Conservation (phyloP, 2,888 invertebrate species). For the Clunio marinus region DNA sequence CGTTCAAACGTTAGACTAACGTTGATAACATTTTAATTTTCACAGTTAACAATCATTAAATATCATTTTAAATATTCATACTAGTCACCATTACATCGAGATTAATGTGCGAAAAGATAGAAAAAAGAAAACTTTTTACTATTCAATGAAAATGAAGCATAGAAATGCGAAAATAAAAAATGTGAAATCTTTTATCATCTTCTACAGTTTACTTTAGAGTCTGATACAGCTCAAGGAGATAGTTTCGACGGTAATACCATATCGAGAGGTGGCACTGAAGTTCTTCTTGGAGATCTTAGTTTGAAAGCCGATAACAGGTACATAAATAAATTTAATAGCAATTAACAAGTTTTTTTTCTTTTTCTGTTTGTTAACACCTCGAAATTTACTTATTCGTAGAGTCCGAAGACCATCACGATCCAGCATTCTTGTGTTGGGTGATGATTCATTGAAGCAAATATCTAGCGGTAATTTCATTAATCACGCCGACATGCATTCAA, state of each 20-base stretch:
- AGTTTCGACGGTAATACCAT: slow-evolving; percentile 31
- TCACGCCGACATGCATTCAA: slow-evolving; percentile 14
- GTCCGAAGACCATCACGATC: slow-evolving; percentile 73
- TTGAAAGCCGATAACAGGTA: slow-evolving; percentile 49
- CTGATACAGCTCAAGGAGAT: slow-evolving; percentile 21
- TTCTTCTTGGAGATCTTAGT: slow-evolving; percentile 51
- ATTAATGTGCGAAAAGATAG: too few relatives aligned
- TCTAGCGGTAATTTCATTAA: slow-evolving; percentile 47
- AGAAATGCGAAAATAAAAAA: not conserved
- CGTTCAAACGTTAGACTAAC: too few relatives aligned
- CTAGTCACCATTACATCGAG: too few relatives aligned
- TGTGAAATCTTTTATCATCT: not conserved
- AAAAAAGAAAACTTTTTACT: too few relatives aligned
- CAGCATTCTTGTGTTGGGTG: slow-evolving; percentile 77
- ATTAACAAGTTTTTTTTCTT: slow-evolving; percentile 18
- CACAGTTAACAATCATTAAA: too few relatives aligned
- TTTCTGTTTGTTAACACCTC: too few relatives aligned
- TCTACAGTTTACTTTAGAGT: slow-evolving; percentile 22
- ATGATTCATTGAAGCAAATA: slow-evolving; percentile 58
- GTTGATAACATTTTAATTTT: too few relatives aligned
- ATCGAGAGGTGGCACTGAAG: slow-evolving; percentile 48
- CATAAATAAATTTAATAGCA: not conserved
- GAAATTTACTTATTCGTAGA: too few relatives aligned
- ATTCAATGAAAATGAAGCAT: not conserved
- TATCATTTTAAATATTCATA: too few relatives aligned